These are phyloP conservation scores for Trichoplusia ni DNA, from an alignment of 1,140 invertebrate species.

Conservation along the genomic window DNA sequence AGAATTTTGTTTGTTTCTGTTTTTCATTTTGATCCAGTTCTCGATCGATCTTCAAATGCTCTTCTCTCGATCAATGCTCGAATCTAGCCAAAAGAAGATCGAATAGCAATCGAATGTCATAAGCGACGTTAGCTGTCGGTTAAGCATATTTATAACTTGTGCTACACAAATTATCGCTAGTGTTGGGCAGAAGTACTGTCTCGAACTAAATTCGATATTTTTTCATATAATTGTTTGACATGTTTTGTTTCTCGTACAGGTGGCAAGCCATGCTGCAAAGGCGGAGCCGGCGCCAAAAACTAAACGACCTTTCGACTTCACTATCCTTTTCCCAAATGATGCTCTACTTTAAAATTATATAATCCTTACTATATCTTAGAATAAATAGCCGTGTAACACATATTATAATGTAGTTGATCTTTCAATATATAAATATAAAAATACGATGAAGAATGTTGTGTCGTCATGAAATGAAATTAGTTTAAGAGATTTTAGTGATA, in stretches of 20 bases:
- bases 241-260: slow-evolving; percentile 46
- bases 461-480: slow-evolving; percentile 65
- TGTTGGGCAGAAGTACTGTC: no score
- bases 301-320: slow-evolving; percentile 29
- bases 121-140: no score
- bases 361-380: slow-evolving; percentile 37
- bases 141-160: no score
- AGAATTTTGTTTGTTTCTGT: no score
- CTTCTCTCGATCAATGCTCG: no score
- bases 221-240: background rate
- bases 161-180: no score
- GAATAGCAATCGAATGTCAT: no score
- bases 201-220: no score
- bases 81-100: no score
- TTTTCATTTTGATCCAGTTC: no score
- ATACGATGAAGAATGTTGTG: slow-evolving; percentile 52
- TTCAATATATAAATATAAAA: slow-evolving; percentile 44
- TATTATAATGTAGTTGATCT: slow-evolving; percentile 42
- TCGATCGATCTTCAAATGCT: no score
- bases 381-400: slow-evolving; percentile 37
- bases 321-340: slow-evolving; percentile 30
- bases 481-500: slow-evolving; percentile 41
- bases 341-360: slow-evolving; percentile 34
- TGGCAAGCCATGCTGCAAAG: slow-evolving; percentile 67
- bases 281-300: slow-evolving; percentile 49